phyloP scores from a whole-genome alignment of 2,888 invertebrate genomes.

The Hyposoter dolosus region DNA sequence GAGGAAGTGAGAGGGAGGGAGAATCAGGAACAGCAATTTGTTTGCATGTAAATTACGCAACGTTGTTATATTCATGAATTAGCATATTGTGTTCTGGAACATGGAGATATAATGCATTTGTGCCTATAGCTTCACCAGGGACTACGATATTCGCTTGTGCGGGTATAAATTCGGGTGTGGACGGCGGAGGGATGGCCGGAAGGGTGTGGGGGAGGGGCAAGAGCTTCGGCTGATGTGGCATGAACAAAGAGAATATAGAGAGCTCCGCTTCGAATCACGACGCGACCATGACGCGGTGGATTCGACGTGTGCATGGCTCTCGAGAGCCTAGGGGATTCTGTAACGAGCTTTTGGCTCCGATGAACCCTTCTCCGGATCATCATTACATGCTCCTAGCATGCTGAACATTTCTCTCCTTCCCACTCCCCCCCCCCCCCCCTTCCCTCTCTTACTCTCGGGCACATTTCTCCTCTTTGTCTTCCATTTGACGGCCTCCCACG shows the following conservation, averaged over 20 bases:
- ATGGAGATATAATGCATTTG: conserved; percentile 45
- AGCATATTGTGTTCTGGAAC: conserved; percentile 57
- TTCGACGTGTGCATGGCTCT: conserved; percentile 55
- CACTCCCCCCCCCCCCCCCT: conserved; percentile 1
- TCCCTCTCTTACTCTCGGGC: conserved; percentile 25
- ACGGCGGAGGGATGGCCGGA: conserved; percentile 14
- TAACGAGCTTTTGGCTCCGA: conserved; percentile 67
- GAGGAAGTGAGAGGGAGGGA: not conserved
- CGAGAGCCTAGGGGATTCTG: conserved; percentile 58
- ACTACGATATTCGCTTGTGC: conserved; percentile 50
- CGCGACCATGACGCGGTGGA: conserved; percentile 59
- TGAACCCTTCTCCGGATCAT: conserved; percentile 61
- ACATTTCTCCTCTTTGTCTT: conserved; percentile 21
- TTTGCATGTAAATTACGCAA: conserved; percentile 65
- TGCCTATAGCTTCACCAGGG: conserved; percentile 16
- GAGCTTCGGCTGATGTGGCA: conserved; percentile 37
- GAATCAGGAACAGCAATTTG: conserved; percentile 52
- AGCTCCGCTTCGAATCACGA: conserved; percentile 52
- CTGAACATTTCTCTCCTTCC: conserved; percentile 9
- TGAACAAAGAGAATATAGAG: conserved; percentile 41
- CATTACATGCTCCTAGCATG: conserved; percentile 46
- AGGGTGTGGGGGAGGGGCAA: conserved; percentile 1
- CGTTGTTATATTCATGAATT: conserved; percentile 64
- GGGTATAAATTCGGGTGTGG: conserved; percentile 41
- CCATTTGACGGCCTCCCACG: conserved; percentile 41